Base-by-base conservation (phyloP, 2,113 vertebrate species). In the Centrocercus urophasianus region DNA sequence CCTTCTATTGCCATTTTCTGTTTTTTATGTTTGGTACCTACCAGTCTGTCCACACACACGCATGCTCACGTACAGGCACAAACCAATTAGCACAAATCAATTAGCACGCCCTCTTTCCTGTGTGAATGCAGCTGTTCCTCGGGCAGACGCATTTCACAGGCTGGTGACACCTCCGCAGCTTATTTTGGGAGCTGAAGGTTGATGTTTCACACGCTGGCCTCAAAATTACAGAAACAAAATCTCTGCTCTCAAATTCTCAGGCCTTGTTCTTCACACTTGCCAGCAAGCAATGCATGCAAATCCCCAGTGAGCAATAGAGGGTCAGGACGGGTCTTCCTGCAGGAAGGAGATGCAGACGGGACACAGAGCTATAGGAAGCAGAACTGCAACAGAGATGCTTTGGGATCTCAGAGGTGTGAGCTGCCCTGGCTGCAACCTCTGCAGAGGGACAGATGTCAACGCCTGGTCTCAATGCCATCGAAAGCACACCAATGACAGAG, bases 241-340 rank as follows among this genome's bases (percentile, higher is more conserved):
- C 34, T 79, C 72, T 78, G 19, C 54, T 75, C 32, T 74, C 80
- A 74, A 83, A 57, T 21, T 73, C 43, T 82, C 66, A 69, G 45
- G 4, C n/a, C 54, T 79, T 89, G n/a, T 72, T 96, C 90, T 86
- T 77, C 54, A 60, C 25, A 7, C 57, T 90, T 77, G 32, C 11
- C 71, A 86, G 77, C 70, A 75, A 61, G 77, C 86, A 94, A 90
- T 84, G 82, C 93, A 95, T 90, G 89, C 77, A 95, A 86, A 93
- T 94, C 92, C 90, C 52, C 66, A 3, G 7, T 48, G 73, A 67
- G 43, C 77, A 32, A n/a, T 0, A 1, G 61, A 38, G 47, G 72
- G 47, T 47, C 47, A 47, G 86, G 76, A 78, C 66, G 76, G 60
- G 45, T 36, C 76, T 88, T 83, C 48, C n/a, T 2, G 10, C 0